Evolutionary conservation across 2,888 invertebrate genomes (phyloP).

Genomic region (Torymus auratus): DNA sequence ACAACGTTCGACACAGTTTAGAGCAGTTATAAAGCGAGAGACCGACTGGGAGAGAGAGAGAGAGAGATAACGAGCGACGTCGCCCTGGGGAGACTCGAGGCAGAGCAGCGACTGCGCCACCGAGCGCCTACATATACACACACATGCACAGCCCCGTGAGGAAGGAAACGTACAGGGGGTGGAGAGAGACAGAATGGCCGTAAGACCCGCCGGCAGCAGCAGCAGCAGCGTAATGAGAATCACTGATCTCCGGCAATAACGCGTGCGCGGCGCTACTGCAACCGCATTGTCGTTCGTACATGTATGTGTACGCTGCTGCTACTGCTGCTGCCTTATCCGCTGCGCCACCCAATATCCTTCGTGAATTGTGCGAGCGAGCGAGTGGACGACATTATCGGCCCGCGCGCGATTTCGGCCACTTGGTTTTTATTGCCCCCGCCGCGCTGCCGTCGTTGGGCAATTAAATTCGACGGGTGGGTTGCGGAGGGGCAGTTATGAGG

Average conservation of each 20-base stretch:
- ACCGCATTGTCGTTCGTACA: constrained; percentile 46
- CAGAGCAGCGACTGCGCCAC: too few relatives aligned
- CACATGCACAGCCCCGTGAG: not conserved
- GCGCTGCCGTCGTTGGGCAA: constrained; percentile 3
- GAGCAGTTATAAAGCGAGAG: constrained; percentile 50
- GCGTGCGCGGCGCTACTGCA: not conserved
- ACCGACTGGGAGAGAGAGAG: not conserved
- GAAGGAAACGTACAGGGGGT: not conserved
- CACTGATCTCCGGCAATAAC: constrained; percentile 47
- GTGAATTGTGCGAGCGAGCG: constrained; percentile 16
- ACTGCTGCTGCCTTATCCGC: constrained; percentile 30
- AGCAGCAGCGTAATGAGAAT: constrained; percentile 47
- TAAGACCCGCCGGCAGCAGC: constrained; percentile 8
- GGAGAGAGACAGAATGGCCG: not conserved
- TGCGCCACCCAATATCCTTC: constrained; percentile 48
- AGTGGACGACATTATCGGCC: constrained; percentile 27
- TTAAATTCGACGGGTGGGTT: constrained; percentile 9
- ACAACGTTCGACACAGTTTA: constrained; percentile 53
- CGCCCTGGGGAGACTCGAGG: not conserved
- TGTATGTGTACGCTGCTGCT: constrained; percentile 4
- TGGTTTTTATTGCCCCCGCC: constrained; percentile 5
- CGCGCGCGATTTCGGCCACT: constrained; percentile 12
- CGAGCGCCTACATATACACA: not conserved
- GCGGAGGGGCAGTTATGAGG: too few relatives aligned
- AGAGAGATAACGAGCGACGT: not conserved